These are phyloP conservation scores for Aldrovandia affinis DNA, from an alignment of 2,797 vertebrate species.

Conservation along the genomic window DNA sequence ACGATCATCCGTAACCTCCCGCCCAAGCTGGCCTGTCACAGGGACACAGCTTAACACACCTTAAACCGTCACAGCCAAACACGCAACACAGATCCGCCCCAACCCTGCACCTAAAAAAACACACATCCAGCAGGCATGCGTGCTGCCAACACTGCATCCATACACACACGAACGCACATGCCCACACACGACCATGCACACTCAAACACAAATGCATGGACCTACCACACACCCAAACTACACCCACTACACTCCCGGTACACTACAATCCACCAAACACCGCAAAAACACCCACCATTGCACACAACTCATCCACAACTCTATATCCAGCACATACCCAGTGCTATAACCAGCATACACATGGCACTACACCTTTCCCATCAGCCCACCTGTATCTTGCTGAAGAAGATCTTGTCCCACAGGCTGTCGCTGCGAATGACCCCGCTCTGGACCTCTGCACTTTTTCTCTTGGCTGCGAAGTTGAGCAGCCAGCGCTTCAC, in stretches of 20 bases:
- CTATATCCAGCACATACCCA: constrained; percentile 6
- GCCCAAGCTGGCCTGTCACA: constrained; percentile 84
- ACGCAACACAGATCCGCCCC: background rate
- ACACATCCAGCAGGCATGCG: no score
- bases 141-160: no score
- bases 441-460: constrained; percentile 86
- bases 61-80: no score
- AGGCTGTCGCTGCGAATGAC: constrained; percentile 91
- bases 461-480: constrained; percentile 91
- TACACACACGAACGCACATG: background rate
- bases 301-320: background rate
- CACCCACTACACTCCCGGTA: no score
- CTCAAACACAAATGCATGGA: background rate
- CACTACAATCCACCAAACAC: no score
- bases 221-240: background rate
- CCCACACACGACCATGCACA: background rate
- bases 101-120: constrained; percentile 1
- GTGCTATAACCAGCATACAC: background rate
- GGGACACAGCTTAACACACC: background rate
- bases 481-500: constrained; percentile 93
- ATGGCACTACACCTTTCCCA: background rate
- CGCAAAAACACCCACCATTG: no score
- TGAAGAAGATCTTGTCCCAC: constrained; percentile 97
- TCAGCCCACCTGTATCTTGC: constrained; percentile 89
- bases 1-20: constrained; percentile 94